Evolutionary conservation across 1,140 invertebrate genomes (phyloP).

Genomic region (Eulimnadia texana): DNA sequence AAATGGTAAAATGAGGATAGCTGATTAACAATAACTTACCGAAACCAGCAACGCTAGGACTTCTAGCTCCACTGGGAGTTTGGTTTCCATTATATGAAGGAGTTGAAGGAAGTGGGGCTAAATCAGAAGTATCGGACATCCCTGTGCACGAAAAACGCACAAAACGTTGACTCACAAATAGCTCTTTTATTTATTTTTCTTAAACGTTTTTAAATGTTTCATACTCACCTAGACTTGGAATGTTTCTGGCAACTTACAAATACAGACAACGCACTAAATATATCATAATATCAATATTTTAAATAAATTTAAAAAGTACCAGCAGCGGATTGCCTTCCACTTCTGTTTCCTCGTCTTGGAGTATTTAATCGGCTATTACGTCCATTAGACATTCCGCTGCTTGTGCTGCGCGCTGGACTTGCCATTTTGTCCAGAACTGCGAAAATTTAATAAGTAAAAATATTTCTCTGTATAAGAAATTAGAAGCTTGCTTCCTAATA

Average conservation of each 20-base stretch:
- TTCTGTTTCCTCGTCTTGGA: not conserved
- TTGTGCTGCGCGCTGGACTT: not conserved
- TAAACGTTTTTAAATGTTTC: too few species aligned
- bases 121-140: slow-evolving; percentile 10
- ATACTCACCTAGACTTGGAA: too few species aligned
- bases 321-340: not conserved
- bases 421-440: too few species aligned
- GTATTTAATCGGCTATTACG: not conserved
- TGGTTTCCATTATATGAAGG: slow-evolving; percentile 5
- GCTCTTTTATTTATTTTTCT: too few species aligned
- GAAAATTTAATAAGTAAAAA: too few species aligned
- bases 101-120: slow-evolving; percentile 9
- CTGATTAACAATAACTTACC: not conserved
- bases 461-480: too few species aligned
- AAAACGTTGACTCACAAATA: not conserved
- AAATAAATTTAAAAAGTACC: too few species aligned
- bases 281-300: too few species aligned
- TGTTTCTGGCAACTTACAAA: too few species aligned
- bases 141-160: not conserved
- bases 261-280: too few species aligned
- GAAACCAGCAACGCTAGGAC: not conserved
- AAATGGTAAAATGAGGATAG: too few species aligned
- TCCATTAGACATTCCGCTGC: not conserved
- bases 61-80: not conserved
- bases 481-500: too few species aligned